Conservation (phyloP, 2,888 invertebrate genomes). For the Diaperis boleti region DNA sequence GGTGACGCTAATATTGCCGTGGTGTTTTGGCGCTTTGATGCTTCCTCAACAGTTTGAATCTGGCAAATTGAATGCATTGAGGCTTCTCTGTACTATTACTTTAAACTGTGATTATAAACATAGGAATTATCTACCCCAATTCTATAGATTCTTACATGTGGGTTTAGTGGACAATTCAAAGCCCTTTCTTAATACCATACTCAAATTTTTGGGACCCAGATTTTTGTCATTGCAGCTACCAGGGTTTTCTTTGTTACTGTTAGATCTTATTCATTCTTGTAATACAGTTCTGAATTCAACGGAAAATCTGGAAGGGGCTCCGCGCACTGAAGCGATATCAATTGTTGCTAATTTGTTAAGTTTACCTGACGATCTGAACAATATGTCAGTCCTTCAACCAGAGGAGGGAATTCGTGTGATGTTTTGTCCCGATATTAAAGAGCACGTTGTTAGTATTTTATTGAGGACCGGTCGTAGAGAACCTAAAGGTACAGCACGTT, state of each 20-base stretch:
- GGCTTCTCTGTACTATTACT: conserved; percentile 88
- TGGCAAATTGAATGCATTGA: conserved; percentile 89
- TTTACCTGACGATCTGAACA: conserved; percentile 77
- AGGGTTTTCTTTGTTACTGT: conserved; percentile 86
- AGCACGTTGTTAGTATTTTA: conserved; percentile 88
- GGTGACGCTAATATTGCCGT: conserved; percentile 88
- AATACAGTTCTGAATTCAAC: conserved; percentile 86
- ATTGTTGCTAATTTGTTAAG: conserved; percentile 89
- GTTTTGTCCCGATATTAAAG: conserved; percentile 83
- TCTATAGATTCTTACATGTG: conserved; percentile 89
- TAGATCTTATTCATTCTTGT: conserved; percentile 92
- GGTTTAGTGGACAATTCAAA: conserved; percentile 78
- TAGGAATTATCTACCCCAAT: conserved; percentile 82
- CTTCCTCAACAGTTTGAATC: conserved; percentile 78
- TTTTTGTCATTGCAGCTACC: conserved; percentile 89
- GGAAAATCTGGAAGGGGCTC: conserved; percentile 76
- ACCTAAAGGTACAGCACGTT: conserved; percentile 88
- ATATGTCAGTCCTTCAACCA: conserved; percentile 70
- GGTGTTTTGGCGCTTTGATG: conserved; percentile 93
- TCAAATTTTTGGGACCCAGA: conserved; percentile 85
- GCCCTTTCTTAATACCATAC: conserved; percentile 81
- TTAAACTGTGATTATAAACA: conserved; percentile 81
- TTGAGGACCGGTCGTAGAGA: conserved; percentile 90
- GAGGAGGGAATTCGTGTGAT: conserved; percentile 70
- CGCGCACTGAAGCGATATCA: conserved; percentile 91